Conservation (phyloP, 2,113 vertebrate species). For the Isurus oxyrinchus region DNA sequence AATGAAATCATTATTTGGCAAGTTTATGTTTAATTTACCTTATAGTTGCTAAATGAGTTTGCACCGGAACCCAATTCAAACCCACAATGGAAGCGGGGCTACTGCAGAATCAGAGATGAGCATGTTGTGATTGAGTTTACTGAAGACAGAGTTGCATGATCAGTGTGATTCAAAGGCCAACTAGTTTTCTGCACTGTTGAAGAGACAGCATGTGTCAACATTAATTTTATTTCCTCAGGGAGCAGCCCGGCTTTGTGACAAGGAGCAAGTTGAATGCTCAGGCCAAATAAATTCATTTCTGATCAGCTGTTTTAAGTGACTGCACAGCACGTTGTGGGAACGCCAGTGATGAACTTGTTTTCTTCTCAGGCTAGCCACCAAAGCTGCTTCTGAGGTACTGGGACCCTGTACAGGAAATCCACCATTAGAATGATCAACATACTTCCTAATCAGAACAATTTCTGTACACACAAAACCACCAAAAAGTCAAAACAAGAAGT, state of each 20-base stretch:
- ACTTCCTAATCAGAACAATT: neutral
- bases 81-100: neutral
- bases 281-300: neutral
- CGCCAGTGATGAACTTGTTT: neutral
- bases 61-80: neutral
- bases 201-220: neutral
- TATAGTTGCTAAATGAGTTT: neutral
- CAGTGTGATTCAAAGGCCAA: neutral
- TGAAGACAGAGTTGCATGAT: neutral
- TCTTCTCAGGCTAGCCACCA: neutral
- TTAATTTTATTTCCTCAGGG: neutral
- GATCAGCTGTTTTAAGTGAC: neutral
- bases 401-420: neutral
- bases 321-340: neutral
- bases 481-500: neutral
- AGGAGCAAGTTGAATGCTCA: neutral
- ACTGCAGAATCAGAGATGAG: neutral
- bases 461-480: neutral
- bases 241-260: neutral
- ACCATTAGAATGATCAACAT: neutral
- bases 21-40: neutral
- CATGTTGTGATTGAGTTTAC: neutral
- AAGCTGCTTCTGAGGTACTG: neutral
- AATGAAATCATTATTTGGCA: neutral
- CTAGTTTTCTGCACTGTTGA: neutral